Evolutionary conservation across 2,113 vertebrate genomes (phyloP).

Genomic region (Ploceus nigricollis): DNA sequence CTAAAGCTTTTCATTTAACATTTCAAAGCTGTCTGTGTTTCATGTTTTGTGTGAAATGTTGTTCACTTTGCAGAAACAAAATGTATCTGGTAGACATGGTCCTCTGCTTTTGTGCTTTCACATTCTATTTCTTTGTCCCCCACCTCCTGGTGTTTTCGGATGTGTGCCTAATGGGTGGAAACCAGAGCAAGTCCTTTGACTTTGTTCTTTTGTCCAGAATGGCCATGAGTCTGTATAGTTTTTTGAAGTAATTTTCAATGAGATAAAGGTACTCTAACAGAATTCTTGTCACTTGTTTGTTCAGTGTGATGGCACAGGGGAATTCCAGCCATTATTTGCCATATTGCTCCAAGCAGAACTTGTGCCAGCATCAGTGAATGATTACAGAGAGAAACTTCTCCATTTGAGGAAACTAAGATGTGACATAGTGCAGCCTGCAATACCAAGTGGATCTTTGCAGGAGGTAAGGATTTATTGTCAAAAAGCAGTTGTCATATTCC

Average conservation of each 20-base stretch:
- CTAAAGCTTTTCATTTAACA: not conserved
- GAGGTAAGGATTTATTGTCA: conserved; percentile 74
- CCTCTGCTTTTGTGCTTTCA: not conserved
- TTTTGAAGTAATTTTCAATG: not conserved
- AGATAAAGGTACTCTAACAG: not conserved
- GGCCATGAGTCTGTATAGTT: not conserved
- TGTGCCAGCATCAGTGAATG: conserved; percentile 88
- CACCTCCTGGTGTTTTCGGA: not conserved
- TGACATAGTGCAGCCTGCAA: conserved; percentile 79
- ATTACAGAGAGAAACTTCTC: conserved; percentile 94
- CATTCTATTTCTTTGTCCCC: not conserved
- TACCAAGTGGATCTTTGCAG: conserved; percentile 78
- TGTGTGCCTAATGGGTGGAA: not conserved
- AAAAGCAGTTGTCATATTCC: not conserved
- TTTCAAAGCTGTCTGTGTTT: not conserved
- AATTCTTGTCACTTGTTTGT: not conserved
- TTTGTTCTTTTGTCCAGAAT: not conserved
- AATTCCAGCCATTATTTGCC: conserved; percentile 79
- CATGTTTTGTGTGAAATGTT: not conserved
- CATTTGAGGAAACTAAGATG: conserved; percentile 89
- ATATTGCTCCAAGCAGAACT: conserved; percentile 88
- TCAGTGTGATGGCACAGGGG: conserved; percentile 75
- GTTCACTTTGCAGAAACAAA: not conserved
- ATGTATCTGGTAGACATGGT: not conserved
- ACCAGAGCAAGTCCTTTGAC: not conserved